Base-by-base conservation (phyloP, 1,140 invertebrate genomes). In the Zaprionus inermis region DNA sequence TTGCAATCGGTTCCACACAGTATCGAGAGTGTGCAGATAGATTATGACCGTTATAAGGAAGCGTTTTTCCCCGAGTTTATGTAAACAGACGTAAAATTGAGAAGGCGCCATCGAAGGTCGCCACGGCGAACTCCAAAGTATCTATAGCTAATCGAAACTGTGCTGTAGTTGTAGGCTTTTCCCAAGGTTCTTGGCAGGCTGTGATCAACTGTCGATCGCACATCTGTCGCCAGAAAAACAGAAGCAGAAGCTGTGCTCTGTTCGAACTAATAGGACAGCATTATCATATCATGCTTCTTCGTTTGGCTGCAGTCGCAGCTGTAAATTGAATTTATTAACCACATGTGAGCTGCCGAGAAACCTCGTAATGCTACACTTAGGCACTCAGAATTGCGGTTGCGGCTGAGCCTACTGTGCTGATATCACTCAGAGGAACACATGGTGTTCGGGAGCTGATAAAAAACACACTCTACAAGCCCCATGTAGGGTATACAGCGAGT, bases 21-120 rank as follows among this genome's bases (percentile, higher is more conserved):
- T 55, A 64, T 64, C 51, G 61, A 64, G 66, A 69, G 71, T 69
- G 41, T 36, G 30, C 57, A 44, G 65, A 73, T 73, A 68, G 71
- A 73, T 73, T 73, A 73, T 73, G 71, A 52, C 65, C 36, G 57
- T 57, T 54, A 73, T 73, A 69, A 73, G 71, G 65, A 73, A 73
- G 57, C 57, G 36, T 51, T 73, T 61, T 60, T 65, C 56, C 38
- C 38, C 65, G 65, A 61, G 71, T 73, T 73, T 73, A 69, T 61
- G 71, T 73, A 73, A 73, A 73, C 71, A 73, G 28, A 71, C 28
- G 28, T 14, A 14, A 2, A 68, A 51, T 59, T 51, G 61, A 54
- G 61, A 64, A 64, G 18, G 46, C 32, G 11, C 54, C 32, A 11
- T 10, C 57, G 49, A 73, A 73, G 65, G 71, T 60, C 36, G 11